Base-by-base conservation (phyloP, 2,888 invertebrate species). In the Protonemura montana region DNA sequence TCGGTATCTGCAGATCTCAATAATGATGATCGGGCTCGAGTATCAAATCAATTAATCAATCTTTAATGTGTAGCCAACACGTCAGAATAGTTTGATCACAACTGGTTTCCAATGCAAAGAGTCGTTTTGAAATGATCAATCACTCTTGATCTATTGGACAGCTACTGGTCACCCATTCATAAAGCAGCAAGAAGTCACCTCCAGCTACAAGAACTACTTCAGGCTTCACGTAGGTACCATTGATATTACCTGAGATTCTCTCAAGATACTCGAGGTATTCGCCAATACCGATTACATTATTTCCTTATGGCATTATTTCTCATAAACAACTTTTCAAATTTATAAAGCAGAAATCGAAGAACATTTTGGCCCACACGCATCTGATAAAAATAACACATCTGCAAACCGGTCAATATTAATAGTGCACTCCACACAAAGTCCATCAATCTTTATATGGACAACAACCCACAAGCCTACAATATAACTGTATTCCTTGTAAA, bases 41-140 rank as follows among this genome's bases (percentile, higher is more conserved):
- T 83, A 83, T 83, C 82, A 42, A 42, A 83, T 83, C 82, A 41
- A 83, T 83, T 41, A 83, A 83, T 83, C 82, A 83, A 41, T n/a
- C 27, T 42, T n/a, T 42, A 82, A 41, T 42, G 82, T 42, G 29
- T 59, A 59, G 59, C 59, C 59, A 59, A 59, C 59, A 59, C 59
- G 21, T 59, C 59, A 59, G 59, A 59, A 59, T 59, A 59, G 59
- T 59, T 59, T 59, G 59, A 59, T 59, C 26, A 26, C 28, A 78
- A 78, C 78, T 78, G 78, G 78, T 78, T 78, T 28, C 28, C 78
- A 78, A 78, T 78, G 26, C 78, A 13, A 35, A 7, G 78, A 78
- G 78, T 27, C 78, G 78, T 78, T 27, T n/a, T 78, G 78, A 78
- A 78, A 27, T 26, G 28, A 78, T 78, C 78, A 78, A 78, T 78